These are phyloP conservation scores for Leucoma salicis DNA, from an alignment of 2,888 invertebrate genomes.

Conservation along the genomic window DNA sequence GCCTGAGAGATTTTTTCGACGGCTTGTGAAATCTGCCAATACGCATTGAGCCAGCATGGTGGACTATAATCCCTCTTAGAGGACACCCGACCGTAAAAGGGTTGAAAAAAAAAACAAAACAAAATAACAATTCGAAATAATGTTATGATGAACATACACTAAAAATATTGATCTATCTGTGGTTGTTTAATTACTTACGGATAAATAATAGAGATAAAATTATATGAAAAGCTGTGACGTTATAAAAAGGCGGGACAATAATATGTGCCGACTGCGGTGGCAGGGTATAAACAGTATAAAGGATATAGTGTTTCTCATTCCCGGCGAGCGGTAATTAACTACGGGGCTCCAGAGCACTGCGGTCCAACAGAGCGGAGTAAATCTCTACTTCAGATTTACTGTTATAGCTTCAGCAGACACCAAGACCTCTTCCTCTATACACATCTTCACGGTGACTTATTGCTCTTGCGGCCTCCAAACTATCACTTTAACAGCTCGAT, in stretches of 20 bases:
- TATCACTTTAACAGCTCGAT: conserved; percentile 51
- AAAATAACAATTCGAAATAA: too few species aligned
- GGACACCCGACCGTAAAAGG: too few species aligned
- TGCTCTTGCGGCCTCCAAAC: conserved; percentile 42
- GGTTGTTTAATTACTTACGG: too few species aligned
- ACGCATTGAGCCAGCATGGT: too few species aligned
- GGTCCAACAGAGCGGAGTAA: conserved; percentile 50
- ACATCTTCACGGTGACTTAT: conserved; percentile 58
- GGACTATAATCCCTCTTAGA: too few species aligned
- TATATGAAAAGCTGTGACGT: too few species aligned
- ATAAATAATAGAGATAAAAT: too few species aligned
- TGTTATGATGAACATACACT: too few species aligned
- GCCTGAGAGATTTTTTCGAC: too few species aligned
- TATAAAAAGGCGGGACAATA: conserved; percentile 8
- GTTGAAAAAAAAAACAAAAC: too few species aligned
- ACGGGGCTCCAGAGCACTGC: conserved; percentile 49
- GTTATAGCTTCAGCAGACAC: conserved; percentile 65
- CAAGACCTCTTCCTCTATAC: conserved; percentile 44
- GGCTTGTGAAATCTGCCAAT: too few species aligned
- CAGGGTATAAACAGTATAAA: conserved; percentile 38
- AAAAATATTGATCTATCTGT: too few species aligned
- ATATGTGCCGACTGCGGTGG: conserved; percentile 44
- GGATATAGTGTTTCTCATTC: conserved; percentile 74
- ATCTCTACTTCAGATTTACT: conserved; percentile 76
- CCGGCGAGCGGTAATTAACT: conserved; percentile 70